Percentiles rank a stretch among this genome's conserved stretches.
Conservation (phyloP, 2,888 invertebrate genomes). For the Pandemis heparana region DNA sequence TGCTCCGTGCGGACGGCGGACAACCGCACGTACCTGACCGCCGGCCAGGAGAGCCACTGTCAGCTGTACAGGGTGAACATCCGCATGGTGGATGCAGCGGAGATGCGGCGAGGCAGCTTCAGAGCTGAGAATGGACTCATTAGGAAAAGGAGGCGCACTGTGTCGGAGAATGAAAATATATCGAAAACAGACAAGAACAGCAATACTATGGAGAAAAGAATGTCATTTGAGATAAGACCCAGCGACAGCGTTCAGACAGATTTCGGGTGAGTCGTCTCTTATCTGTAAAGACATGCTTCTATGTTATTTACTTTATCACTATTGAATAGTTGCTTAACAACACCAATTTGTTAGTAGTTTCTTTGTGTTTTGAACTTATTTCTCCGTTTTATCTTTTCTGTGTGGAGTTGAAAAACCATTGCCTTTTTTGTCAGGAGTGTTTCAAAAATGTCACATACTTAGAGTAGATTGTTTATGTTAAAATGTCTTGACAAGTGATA, state of each 20-base stretch:
- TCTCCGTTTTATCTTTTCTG: background rate
- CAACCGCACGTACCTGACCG: constrained; percentile 92
- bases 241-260: constrained; percentile 94
- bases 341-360: background rate
- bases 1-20: constrained; percentile 91
- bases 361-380: background rate
- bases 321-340: background rate
- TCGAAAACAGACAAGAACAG: constrained; percentile 76
- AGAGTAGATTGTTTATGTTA: too few species aligned
- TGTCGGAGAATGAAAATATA: constrained; percentile 83
- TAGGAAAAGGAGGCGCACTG: constrained; percentile 78
- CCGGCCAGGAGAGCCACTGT: constrained; percentile 96
- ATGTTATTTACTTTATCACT: background rate
- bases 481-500: too few species aligned
- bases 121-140: constrained; percentile 81
- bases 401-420: background rate
- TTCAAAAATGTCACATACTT: too few species aligned
- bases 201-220: constrained; percentile 83
- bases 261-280: constrained; percentile 85
- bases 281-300: background rate
- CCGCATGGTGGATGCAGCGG: constrained; percentile 84
- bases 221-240: constrained; percentile 91
- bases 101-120: constrained; percentile 85
- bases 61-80: constrained; percentile 92
- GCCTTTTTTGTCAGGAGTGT: too few species aligned